Evolutionary conservation across 2,888 invertebrate genomes (phyloP).

Genomic region (Thymelicus sylvestris): DNA sequence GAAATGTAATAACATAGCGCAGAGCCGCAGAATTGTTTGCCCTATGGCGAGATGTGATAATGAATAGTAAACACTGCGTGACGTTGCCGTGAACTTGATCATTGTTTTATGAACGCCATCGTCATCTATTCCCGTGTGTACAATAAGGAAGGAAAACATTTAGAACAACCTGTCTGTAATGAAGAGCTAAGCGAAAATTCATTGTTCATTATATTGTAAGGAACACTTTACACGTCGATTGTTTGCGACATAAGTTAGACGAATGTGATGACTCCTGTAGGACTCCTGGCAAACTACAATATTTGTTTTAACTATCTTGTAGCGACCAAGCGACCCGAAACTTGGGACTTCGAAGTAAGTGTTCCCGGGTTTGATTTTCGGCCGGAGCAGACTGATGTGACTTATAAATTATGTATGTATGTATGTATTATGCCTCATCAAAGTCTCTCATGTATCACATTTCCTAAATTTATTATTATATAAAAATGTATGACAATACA

Average conservation of each 20-base stretch:
- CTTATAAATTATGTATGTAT: too few species aligned
- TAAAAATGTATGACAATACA: neutral
- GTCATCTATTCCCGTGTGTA: conserved; percentile 45
- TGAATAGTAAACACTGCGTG: conserved; percentile 77
- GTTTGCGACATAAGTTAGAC: neutral
- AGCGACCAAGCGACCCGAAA: too few species aligned
- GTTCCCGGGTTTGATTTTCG: too few species aligned
- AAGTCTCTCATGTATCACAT: too few species aligned
- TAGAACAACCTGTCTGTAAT: conserved; percentile 49
- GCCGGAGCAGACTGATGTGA: too few species aligned
- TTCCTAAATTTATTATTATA: too few species aligned
- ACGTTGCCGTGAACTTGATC: conserved; percentile 60
- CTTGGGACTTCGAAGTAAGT: too few species aligned
- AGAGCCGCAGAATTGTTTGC: conserved; percentile 68
- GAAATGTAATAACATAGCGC: conserved; percentile 74
- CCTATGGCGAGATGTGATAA: conserved; percentile 74
- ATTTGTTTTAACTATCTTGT: too few species aligned
- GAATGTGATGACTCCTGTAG: too few species aligned
- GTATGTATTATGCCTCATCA: too few species aligned
- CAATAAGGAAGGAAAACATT: conserved; percentile 44
- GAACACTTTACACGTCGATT: conserved; percentile 30
- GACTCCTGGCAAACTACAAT: too few species aligned
- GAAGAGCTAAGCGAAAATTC: conserved; percentile 59
- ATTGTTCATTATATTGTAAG: conserved; percentile 50
- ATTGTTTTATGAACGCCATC: conserved; percentile 59